Percentiles rank a stretch among this genome's conserved stretches.
phyloP scores from a whole-genome alignment of 2,113 vertebrate species.

The Cisticola juncidis region DNA sequence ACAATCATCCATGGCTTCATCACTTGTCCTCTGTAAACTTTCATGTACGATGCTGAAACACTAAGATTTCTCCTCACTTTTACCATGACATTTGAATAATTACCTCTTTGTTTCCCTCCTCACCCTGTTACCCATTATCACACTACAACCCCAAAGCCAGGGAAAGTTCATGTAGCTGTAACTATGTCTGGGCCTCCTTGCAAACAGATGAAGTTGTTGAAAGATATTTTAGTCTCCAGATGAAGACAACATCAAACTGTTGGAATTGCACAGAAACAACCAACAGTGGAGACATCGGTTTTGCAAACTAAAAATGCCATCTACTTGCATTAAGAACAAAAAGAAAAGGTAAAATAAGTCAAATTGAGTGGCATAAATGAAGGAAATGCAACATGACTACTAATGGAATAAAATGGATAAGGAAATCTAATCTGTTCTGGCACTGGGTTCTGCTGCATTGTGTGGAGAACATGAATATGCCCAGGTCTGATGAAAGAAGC shows the following conservation, averaged over 20 bases:
- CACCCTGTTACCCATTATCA: neutral
- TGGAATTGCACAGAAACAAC: neutral
- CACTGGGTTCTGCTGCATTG: neutral
- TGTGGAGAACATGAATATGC: neutral
- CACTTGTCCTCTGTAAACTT: neutral
- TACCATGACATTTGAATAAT: neutral
- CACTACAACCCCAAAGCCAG: neutral
- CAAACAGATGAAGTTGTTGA: neutral
- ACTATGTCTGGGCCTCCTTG: neutral
- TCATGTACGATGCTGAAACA: neutral
- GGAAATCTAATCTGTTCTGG: neutral
- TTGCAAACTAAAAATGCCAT: neutral
- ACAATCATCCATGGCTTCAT: neutral
- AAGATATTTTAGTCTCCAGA: neutral
- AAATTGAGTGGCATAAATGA: neutral
- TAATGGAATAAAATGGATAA: neutral
- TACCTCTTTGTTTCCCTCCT: neutral
- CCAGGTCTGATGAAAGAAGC: neutral
- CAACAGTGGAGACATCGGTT: neutral
- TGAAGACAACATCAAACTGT: neutral
- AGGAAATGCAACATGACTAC: neutral
- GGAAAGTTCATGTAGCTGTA: neutral
- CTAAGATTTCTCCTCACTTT: neutral
- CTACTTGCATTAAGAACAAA: neutral
- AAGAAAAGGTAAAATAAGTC: neutral